Evolutionary conservation across 2,797 vertebrate genomes (phyloP), one percentile per base, ranked within the genome.

Genomic region (Salmo trutta): DNA sequence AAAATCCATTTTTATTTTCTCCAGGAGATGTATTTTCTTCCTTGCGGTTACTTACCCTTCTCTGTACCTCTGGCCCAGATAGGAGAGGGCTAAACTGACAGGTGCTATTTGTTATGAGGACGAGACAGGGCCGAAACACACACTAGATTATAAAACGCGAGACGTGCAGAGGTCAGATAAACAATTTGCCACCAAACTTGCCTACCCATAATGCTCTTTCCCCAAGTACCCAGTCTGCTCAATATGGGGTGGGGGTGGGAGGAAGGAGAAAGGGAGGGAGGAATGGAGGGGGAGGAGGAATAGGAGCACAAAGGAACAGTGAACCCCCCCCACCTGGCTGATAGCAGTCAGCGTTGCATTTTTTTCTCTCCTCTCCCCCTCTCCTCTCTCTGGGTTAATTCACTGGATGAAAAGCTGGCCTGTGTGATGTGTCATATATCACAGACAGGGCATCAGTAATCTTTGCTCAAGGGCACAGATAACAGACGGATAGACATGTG

Each of bases 381-480:
- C 8, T 51, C 65, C 67, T 53, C 84, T 91, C 89, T 95, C 95
- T 94, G 95, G 96, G 95, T 98, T 98, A 98, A 98, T 98, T 98
- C 97, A 96, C 94, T 95, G 95, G 97, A 98, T 98, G 97, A 98
- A 98, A 98, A 97, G 96, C 97, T 96, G 95, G 96, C 96, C 94
- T 92, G 95, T 97, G 95, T 94, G 95, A 96, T 95, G 95, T 96
- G 96, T 96, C 95, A 96, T 96, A 95, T 95, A 96, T 96, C 95
- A 96, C 95, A 96, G 94, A 91, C 93, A 96, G 95, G 95, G 95
- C 97, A 97, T 98, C 97, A 96, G 97, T 98, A 98, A 98, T 99
- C 97, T 98, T 98, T 98, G 97, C 97, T 99, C 98, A 99, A 99
- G 98, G 98, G 97, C 98, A 98, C 81, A 86, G 96, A 96, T 97